Conservation (phyloP, 1,140 invertebrate species). For the Drosophila sechellia region DNA sequence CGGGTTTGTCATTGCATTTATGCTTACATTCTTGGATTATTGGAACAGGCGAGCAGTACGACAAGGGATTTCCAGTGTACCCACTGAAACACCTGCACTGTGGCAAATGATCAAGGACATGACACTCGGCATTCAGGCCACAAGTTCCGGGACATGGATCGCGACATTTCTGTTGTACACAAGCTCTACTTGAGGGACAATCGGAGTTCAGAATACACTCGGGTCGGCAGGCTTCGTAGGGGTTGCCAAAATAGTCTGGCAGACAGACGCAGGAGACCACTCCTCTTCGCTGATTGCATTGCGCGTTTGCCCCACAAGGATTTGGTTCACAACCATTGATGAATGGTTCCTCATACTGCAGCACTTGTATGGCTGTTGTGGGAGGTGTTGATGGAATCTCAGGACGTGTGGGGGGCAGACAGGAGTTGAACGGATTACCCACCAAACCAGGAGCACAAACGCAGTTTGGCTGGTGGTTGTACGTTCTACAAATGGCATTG, state of each 20-base stretch:
- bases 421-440: slow-evolving; percentile 89
- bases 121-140: slow-evolving; percentile 90
- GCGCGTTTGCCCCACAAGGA: slow-evolving; percentile 87
- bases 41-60: slow-evolving; percentile 84
- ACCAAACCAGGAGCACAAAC: slow-evolving; percentile 88
- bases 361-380: slow-evolving; percentile 87
- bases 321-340: slow-evolving; percentile 87
- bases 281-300: slow-evolving; percentile 87
- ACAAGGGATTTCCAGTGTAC: slow-evolving; percentile 89
- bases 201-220: slow-evolving; percentile 91
- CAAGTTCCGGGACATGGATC: slow-evolving; percentile 92
- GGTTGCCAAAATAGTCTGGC: slow-evolving; percentile 89
- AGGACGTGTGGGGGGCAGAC: slow-evolving; percentile 85
- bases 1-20: slow-evolving; percentile 4
- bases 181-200: slow-evolving; percentile 88
- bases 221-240: slow-evolving; percentile 90
- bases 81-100: slow-evolving; percentile 89
- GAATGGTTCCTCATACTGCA: slow-evolving; percentile 91
- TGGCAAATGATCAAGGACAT: slow-evolving; percentile 90
- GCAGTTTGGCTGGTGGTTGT: slow-evolving; percentile 88
- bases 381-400: slow-evolving; percentile 43
- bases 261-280: slow-evolving; percentile 89
- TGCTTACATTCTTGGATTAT: slow-evolving; percentile 85
- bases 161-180: slow-evolving; percentile 90
- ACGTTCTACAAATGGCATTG: slow-evolving; percentile 88